Conservation (phyloP, 2,113 vertebrate genomes). For the Galbula dea region DNA sequence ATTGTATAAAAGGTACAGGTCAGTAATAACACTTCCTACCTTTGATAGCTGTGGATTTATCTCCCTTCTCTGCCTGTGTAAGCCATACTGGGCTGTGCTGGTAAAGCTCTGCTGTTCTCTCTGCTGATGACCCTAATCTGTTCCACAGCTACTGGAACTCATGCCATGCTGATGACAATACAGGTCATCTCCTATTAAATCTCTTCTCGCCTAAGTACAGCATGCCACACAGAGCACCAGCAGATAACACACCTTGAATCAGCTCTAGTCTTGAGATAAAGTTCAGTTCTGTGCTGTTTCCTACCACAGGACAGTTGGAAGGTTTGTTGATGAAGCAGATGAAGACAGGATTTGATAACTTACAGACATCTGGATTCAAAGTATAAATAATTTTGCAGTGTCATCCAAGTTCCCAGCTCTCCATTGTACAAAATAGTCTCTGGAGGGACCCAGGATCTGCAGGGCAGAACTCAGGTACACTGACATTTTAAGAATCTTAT, state of each 20-base stretch:
- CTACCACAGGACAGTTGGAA: background rate
- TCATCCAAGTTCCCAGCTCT: background rate
- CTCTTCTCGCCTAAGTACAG: background rate
- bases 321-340: background rate
- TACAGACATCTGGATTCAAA: background rate
- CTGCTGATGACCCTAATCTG: slow-evolving; percentile 65
- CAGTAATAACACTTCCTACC: slow-evolving; percentile 45
- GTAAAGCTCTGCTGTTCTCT: slow-evolving; percentile 35
- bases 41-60: slow-evolving; percentile 41
- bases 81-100: slow-evolving; percentile 46
- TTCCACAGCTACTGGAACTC: slow-evolving; percentile 12
- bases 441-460: background rate
- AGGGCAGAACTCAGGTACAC: slow-evolving; percentile 22
- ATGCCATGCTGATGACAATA: slow-evolving; percentile 41
- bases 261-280: background rate
- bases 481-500: background rate
- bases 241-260: background rate
- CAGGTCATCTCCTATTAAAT: background rate
- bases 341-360: background rate
- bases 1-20: background rate
- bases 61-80: slow-evolving; percentile 18
- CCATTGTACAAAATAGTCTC: background rate
- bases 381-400: background rate
- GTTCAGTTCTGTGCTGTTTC: background rate
- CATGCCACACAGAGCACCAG: background rate